Evolutionary conservation across 2,888 invertebrate genomes (phyloP), one percentile per base, ranked within the genome.

Genomic region (Drepanosiphum platanoidis): DNA sequence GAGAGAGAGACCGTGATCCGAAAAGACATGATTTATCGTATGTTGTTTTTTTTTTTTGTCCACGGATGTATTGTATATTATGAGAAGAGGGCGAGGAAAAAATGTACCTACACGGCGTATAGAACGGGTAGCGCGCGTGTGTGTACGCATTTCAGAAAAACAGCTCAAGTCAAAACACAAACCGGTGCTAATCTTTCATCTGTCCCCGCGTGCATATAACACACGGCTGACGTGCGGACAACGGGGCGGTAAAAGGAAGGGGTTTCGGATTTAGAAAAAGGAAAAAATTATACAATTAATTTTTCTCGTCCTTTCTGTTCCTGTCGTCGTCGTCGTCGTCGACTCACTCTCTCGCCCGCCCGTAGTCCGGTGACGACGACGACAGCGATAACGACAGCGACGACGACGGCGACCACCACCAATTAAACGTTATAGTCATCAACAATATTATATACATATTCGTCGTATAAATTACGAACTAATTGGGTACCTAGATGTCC

Each of bases 131-230:
- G n/a, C 79, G 46, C 46, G 78, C 46, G 66, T 66, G 42, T 79
- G 61, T 30, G 27, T 66, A 22, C 66, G 42, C 66, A 66, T 46
- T 68, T 68, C 32, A 72, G n/a, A 75, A 75, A 79, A 83, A 83
- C 83, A 42, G 42, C 52, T 75, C 64, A n/a, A 83, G 84, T 84
- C 84, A 84, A 84, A 84, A 84, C 84, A 75, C 84, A 64, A 68
- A 84, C 84, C 84, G 84, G 84, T 84, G 84, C 84, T 84, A 84
- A 84, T 84, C 84, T 84, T 68, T 84, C 84, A 77, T 77, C 84
- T 77, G 75, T 52, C 58, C 66, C 27, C n/a, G n/a, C n/a, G 82
- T 18, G 66, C 64, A n/a, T 15, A 36, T 58, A 70, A 8, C 58
- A 66, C 64, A 39, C 74, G 46, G 64, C 75, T 74, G 82, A 83